Conservation (phyloP, 2,888 invertebrate species). For the Ochropleura leucogaster region DNA sequence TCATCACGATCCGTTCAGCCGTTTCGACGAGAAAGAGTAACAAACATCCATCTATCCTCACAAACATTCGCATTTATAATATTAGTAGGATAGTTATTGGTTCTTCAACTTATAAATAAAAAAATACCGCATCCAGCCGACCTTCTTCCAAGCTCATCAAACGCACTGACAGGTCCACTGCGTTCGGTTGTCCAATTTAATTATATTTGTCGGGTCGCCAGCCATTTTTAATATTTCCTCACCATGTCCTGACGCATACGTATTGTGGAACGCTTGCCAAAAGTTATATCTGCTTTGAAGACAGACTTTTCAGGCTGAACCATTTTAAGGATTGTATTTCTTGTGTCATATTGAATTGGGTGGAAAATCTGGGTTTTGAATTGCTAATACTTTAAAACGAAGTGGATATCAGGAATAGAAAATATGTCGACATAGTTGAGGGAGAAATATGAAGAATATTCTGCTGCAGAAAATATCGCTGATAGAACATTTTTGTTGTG, state of each 20-base stretch:
- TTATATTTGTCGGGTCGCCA: conserved; percentile 77
- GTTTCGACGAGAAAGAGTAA: no score
- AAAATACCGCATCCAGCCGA: conserved; percentile 43
- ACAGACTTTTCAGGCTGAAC: conserved; percentile 42
- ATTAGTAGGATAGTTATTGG: no score
- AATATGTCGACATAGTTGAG: neutral
- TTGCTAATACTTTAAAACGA: conserved; percentile 15
- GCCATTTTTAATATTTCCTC: conserved; percentile 76
- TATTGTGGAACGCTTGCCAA: conserved; percentile 64
- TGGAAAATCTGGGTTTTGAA: neutral
- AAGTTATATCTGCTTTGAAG: conserved; percentile 50
- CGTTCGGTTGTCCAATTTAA: conserved; percentile 82
- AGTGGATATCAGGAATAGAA: neutral
- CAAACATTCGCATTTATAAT: no score
- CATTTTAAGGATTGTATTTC: conserved; percentile 44
- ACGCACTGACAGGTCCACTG: conserved; percentile 74
- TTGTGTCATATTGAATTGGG: conserved; percentile 22
- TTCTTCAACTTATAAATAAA: no score
- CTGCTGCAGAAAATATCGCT: no score
- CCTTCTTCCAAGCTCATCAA: conserved; percentile 50
- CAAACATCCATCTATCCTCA: no score
- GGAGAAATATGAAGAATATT: neutral
- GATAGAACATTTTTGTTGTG: no score
- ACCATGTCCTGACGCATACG: conserved; percentile 66
- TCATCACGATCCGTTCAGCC: no score